Base-by-base conservation (phyloP, 2,888 invertebrate genomes). In the Eupithecia exiguata region DNA sequence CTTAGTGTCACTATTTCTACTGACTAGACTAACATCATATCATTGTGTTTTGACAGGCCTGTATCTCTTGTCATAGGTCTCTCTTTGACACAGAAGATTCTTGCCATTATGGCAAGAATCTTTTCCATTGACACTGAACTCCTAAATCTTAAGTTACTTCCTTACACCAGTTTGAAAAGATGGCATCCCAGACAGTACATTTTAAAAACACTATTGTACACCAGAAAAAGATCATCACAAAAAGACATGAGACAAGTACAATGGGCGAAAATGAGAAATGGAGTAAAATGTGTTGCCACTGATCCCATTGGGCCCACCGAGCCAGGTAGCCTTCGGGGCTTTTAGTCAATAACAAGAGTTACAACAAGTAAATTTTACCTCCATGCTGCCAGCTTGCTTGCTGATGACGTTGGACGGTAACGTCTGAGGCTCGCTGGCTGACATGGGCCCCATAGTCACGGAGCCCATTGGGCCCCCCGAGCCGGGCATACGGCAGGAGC, bases 311-410 rank as follows among this genome's bases (percentile, higher is more conserved):
- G 40, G 14, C 40, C 14, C 14, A 3, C 14, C 40, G 14, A 43
- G 14, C 40, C 14, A 14, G 14, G 40, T 14, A 43, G 40, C 40
- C 40, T 10, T 18, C 18, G 46, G 18, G 46, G 46, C 18, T 46
- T 2, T 18, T 46, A 18, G 3, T 40, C 49, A 49, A 53, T 9
- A 61, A 38, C 16, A 21, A 36, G 18, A 36, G 18, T 40, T 74
- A 71, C 49, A 70, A 69, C 21, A 73, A 16, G 74, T 80, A 77
- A 82, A 83, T 83, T 81, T 88, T 92, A 97, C 97, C 95, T 98
- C 97, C 95, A 97, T 97, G 79, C 97, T 96, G 80, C 96, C 96
- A 38, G 95, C 93, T 86, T 97, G 97, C 88, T 97, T 97, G 88
- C 96, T 96, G 84, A 97, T 96, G 76, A 97, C 97, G 89, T 97